Percentiles rank a stretch among this genome's conserved stretches.
Evolutionary conservation across 2,113 vertebrate species (phyloP).

Genomic region (Mirounga angustirostris): DNA sequence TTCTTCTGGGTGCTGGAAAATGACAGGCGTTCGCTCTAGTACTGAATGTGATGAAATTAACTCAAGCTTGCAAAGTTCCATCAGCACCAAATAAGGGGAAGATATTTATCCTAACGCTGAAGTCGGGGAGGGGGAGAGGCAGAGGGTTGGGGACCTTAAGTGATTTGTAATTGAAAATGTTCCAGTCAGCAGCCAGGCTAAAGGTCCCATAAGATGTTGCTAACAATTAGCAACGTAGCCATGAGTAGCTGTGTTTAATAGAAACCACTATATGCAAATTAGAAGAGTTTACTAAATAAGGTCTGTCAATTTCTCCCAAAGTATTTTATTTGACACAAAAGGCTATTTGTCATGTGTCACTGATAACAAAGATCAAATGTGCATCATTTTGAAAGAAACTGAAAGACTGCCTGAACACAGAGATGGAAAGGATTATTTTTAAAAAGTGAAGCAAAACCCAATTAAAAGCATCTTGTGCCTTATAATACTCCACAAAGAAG

Average conservation of each 20-base stretch:
- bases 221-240: constrained; percentile 41
- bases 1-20: constrained; percentile 66
- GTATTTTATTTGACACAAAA: constrained; percentile 55
- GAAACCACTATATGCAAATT: constrained; percentile 56
- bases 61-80: constrained; percentile 69
- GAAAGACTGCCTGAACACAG: not conserved
- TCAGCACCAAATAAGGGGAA: constrained; percentile 74
- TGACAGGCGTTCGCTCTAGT: constrained; percentile 64
- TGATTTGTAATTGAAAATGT: constrained; percentile 59
- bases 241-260: not conserved
- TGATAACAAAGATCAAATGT: constrained; percentile 62
- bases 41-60: constrained; percentile 70
- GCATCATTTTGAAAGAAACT: constrained; percentile 57
- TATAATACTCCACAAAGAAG: constrained; percentile 57
- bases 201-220: constrained; percentile 42
- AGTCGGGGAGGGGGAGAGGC: not conserved
- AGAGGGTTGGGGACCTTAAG: not conserved
- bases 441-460: constrained; percentile 59
- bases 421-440: constrained; percentile 46
- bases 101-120: constrained; percentile 67
- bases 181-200: constrained; percentile 47
- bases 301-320: constrained; percentile 31
- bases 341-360: not conserved
- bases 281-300: constrained; percentile 6
- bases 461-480: constrained; percentile 66